These are phyloP conservation scores for Esox lucius DNA, from an alignment of 2,797 vertebrate species.

Conservation along the genomic window DNA sequence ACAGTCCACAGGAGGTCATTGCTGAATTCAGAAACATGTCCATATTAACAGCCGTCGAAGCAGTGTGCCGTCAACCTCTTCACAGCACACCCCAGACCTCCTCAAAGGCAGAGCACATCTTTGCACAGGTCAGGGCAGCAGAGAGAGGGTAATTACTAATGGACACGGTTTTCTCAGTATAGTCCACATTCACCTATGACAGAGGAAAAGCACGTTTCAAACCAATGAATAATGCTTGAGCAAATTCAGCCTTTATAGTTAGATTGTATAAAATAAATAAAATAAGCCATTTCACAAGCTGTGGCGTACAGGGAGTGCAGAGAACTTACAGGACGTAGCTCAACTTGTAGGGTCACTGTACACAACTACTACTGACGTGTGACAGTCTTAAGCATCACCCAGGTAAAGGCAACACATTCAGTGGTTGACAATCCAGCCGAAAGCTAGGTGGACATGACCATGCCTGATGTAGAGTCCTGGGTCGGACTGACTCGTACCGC, in stretches of 20 bases:
- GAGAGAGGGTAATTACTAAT: conserved; percentile 98
- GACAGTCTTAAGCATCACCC: too few relatives aligned
- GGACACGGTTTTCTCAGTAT: conserved; percentile 89
- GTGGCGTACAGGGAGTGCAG: too few relatives aligned
- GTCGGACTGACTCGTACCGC: too few relatives aligned
- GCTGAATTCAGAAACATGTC: conserved; percentile 27
- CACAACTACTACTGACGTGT: too few relatives aligned
- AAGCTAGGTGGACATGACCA: too few relatives aligned
- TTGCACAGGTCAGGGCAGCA: conserved; percentile 92
- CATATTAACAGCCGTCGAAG: conserved; percentile 11
- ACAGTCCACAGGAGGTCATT: not conserved
- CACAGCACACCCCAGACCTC: conserved; percentile 91
- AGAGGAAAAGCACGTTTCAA: conserved; percentile 12
- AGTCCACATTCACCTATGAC: conserved; percentile 86
- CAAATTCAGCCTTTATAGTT: not conserved
- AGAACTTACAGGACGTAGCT: too few relatives aligned
- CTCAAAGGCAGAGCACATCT: conserved; percentile 95
- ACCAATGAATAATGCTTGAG: not conserved
- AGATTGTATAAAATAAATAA: not conserved
- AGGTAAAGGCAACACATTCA: too few relatives aligned
- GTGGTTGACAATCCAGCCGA: too few relatives aligned
- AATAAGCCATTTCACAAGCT: not conserved
- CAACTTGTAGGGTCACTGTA: too few relatives aligned
- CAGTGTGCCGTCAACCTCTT: conserved; percentile 36
- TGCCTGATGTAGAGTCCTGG: too few relatives aligned